Percentiles rank a stretch among this genome's conserved stretches.
Conservation (phyloP, 2,888 invertebrate species). For the Microchrysa polita region DNA sequence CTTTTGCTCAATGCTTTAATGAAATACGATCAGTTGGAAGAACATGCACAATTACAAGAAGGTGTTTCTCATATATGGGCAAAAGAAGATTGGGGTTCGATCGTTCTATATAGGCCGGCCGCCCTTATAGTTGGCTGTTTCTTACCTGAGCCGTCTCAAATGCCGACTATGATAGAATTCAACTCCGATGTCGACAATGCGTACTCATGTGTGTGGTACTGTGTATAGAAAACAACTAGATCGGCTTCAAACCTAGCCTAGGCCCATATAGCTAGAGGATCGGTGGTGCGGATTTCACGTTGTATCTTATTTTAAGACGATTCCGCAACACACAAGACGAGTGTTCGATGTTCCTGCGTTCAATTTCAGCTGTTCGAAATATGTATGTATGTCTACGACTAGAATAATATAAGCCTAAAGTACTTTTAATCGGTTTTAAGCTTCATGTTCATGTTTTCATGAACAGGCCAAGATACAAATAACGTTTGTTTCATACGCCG, state of each 20-base stretch:
- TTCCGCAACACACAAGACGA: constrained; percentile 4
- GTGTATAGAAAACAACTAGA: neutral
- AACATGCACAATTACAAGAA: constrained; percentile 43
- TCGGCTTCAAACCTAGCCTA: neutral
- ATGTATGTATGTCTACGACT: neutral
- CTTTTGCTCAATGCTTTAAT: constrained; percentile 31
- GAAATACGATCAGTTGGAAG: constrained; percentile 42
- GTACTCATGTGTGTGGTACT: neutral
- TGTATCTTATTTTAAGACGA: neutral
- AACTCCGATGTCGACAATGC: neutral
- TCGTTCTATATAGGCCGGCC: neutral
- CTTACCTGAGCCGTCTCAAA: too few relatives aligned
- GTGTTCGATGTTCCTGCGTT: constrained; percentile 32
- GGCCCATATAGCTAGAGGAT: too few relatives aligned
- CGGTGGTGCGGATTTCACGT: too few relatives aligned
- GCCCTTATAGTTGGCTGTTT: too few relatives aligned
- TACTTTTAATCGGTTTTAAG: constrained; percentile 43
- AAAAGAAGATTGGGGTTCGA: neutral
- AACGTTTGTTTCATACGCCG: constrained; percentile 15
- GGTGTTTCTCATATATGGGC: constrained; percentile 39
- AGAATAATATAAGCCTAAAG: constrained; percentile 2
- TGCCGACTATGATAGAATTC: too few relatives aligned
- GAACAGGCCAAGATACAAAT: constrained; percentile 28
- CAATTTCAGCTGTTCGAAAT: constrained; percentile 21
- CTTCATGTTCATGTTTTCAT: constrained; percentile 41